Evolutionary conservation across 2,113 vertebrate species (phyloP).

Genomic region (Mugil cephalus): DNA sequence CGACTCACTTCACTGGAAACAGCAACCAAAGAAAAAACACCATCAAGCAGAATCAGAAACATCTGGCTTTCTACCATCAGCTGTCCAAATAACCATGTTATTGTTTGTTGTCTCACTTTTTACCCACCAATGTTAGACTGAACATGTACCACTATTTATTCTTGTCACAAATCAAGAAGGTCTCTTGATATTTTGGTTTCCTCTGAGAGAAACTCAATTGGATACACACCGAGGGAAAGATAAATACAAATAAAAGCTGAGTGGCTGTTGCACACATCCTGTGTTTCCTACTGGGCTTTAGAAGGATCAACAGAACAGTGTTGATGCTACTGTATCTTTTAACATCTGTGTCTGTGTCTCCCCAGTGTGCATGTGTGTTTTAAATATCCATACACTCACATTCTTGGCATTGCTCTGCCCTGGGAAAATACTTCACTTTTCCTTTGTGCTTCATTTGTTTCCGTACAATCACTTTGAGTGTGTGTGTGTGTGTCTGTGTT

Average conservation of each 20-base stretch:
- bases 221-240: slow-evolving; percentile 23
- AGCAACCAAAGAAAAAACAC: slow-evolving; percentile 9
- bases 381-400: slow-evolving; percentile 56
- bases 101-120: neutral
- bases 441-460: slow-evolving; percentile 13
- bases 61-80: too few relatives aligned
- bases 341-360: slow-evolving; percentile 41
- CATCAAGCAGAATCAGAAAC: neutral
- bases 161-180: neutral
- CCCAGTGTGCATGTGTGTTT: slow-evolving; percentile 25
- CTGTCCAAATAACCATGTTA: neutral
- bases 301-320: slow-evolving; percentile 67
- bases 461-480: slow-evolving; percentile 3
- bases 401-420: slow-evolving; percentile 39
- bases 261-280: slow-evolving; percentile 34
- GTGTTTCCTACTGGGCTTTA: slow-evolving; percentile 66
- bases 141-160: neutral
- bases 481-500: neutral
- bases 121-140: neutral
- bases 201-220: slow-evolving; percentile 11
- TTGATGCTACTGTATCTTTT: slow-evolving; percentile 40
- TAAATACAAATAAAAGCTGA: slow-evolving; percentile 16
- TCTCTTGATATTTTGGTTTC: slow-evolving; percentile 1
- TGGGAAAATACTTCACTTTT: slow-evolving; percentile 35
- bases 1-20: slow-evolving; percentile 20